Evolutionary conservation across 2,888 invertebrate genomes (phyloP), one percentile per base, ranked within the genome.

Genomic region (Drosophila kambysellisi): DNA sequence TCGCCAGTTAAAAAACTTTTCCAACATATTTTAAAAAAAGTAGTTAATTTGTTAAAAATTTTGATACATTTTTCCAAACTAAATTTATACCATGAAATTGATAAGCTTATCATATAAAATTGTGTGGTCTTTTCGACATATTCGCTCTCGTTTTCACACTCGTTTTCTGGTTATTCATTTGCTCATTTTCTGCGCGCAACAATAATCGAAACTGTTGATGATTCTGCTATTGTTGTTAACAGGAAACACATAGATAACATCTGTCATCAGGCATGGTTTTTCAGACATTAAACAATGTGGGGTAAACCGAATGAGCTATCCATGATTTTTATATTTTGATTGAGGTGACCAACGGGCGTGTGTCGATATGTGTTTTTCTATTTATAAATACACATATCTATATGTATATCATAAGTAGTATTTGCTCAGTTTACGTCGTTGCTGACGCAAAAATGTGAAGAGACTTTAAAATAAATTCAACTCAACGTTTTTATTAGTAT

Each of bases 401-500:
- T 56, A n/a, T 56, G 56, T 29, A n/a, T 56, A n/a, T 56, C 39
- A 39, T 39, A 5, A 8, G 29, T 64, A 74, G 54, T 66, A 69
- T 79, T 84, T 74, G 52, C 58, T 59, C 51, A 54, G 71, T 50
- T 81, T 76, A 67, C 85, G 75, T 74, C 68, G 71, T 74, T 88
- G 86, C 85, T 85, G 85, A 85, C 85, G 85, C 76, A 88, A 70
- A 85, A 69, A 63, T 70, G 70, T 71, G 71, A 85, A 88, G 79
- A 67, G 83, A 66, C 78, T 85, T 88, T 69, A 70, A 89, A 89
- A 89, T 82, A 85, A 89, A 89, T 69, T 80, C 77, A 77, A 89
- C 79, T 84, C 79, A 68, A 74, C 71, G 64, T 35, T 74, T 70
- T 75, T 67, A 53, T 73, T 73, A 29, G 57, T 63, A 50, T 58